Conservation (phyloP, 2,113 vertebrate species). For the Mionectes macconnelli region DNA sequence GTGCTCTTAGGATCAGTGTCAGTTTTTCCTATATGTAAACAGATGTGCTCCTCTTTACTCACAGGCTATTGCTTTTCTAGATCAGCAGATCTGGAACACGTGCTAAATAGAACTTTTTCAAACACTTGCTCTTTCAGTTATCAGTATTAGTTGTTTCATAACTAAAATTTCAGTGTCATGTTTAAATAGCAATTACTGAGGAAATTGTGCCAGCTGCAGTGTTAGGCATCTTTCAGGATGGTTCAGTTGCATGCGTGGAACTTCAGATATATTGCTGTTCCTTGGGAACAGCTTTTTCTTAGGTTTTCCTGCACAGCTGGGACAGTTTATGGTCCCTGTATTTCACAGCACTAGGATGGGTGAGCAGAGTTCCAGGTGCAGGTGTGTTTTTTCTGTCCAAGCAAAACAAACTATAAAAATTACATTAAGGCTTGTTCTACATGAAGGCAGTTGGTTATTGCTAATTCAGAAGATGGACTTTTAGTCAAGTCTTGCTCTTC, state of each 20-base stretch:
- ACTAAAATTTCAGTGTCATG: background rate
- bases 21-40: background rate
- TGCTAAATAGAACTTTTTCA: background rate
- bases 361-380: background rate
- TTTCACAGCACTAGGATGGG: background rate
- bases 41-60: background rate
- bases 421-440: background rate
- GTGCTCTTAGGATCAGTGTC: background rate
- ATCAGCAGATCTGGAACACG: background rate
- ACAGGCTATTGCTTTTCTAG: background rate
- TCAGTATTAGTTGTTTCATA: background rate
- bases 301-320: background rate
- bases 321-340: background rate
- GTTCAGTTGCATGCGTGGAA: background rate
- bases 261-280: background rate
- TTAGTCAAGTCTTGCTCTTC: background rate
- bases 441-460: background rate
- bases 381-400: background rate
- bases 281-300: background rate
- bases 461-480: background rate
- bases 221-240: background rate
- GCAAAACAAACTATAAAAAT: background rate
- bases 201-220: background rate
- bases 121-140: background rate
- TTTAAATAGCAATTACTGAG: background rate